Evolutionary conservation across 2,888 invertebrate species (phyloP).

Genomic region (Schizotus pectinicornis): DNA sequence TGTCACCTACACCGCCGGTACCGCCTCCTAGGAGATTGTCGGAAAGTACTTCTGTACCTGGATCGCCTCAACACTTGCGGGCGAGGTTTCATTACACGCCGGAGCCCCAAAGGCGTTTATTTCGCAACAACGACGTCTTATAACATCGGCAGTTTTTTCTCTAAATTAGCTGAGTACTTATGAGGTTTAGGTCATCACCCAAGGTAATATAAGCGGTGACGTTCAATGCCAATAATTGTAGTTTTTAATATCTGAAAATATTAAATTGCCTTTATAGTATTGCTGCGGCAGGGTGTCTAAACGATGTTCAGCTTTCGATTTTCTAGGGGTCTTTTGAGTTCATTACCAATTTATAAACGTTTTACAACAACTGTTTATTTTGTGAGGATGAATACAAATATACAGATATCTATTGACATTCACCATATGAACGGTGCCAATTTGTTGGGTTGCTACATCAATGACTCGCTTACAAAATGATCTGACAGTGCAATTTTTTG

Average conservation of each 20-base stretch:
- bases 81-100: slow-evolving; percentile 68
- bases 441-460: too few relatives aligned
- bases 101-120: slow-evolving; percentile 64
- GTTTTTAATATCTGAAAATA: slow-evolving; percentile 5
- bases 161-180: slow-evolving; percentile 4
- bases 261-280: slow-evolving; percentile 23
- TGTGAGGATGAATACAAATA: too few relatives aligned
- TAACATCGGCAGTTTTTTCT: slow-evolving; percentile 41
- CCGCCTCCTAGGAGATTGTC: slow-evolving; percentile 70
- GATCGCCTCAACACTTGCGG: slow-evolving; percentile 71
- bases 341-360: not conserved
- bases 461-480: too few relatives aligned
- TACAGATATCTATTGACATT: too few relatives aligned
- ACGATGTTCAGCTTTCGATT: slow-evolving; percentile 6
- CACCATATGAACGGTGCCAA: too few relatives aligned
- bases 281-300: slow-evolving; percentile 18
- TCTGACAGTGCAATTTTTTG: too few relatives aligned
- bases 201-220: not conserved
- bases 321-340: slow-evolving; percentile 15
- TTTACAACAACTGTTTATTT: too few relatives aligned
- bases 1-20: slow-evolving; percentile 67
- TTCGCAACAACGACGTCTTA: slow-evolving; percentile 56
- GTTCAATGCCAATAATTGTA: slow-evolving; percentile 2
- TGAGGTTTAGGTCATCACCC: slow-evolving; percentile 6
- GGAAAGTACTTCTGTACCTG: slow-evolving; percentile 72